phyloP scores from a whole-genome alignment of 2,888 invertebrate genomes.

The Pyrrhosoma nymphula region DNA sequence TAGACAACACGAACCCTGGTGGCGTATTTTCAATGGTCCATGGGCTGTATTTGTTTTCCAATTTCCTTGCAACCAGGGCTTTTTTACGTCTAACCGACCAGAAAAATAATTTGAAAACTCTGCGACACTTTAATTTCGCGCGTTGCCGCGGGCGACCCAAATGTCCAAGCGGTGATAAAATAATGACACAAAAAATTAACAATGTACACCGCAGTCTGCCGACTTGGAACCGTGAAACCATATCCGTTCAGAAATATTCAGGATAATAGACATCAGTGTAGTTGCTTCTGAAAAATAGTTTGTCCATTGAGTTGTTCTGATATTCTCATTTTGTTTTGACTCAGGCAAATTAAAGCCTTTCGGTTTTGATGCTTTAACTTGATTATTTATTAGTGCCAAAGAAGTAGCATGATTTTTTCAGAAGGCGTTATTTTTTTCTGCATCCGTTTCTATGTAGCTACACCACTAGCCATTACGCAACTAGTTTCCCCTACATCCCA shows the following conservation, averaged over 20 bases:
- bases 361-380: too few relatives aligned
- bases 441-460: too few relatives aligned
- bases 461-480: too few relatives aligned
- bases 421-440: too few relatives aligned
- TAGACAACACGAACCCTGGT: background rate
- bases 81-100: background rate
- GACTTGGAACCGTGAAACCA: background rate
- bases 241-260: background rate
- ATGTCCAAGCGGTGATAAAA: background rate
- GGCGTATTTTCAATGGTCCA: background rate
- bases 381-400: too few relatives aligned
- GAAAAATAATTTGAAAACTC: conserved; percentile 18
- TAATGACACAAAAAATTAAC: background rate
- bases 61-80: background rate
- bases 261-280: background rate
- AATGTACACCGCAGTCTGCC: background rate
- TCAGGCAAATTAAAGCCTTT: background rate
- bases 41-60: background rate
- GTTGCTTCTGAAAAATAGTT: background rate
- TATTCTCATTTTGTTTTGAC: background rate
- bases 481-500: too few relatives aligned
- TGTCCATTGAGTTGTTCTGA: background rate
- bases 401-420: too few relatives aligned
- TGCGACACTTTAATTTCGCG: conserved; percentile 6
- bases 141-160: background rate